Conservation (phyloP, 2,888 invertebrate species). For the Lepas anatifera region DNA sequence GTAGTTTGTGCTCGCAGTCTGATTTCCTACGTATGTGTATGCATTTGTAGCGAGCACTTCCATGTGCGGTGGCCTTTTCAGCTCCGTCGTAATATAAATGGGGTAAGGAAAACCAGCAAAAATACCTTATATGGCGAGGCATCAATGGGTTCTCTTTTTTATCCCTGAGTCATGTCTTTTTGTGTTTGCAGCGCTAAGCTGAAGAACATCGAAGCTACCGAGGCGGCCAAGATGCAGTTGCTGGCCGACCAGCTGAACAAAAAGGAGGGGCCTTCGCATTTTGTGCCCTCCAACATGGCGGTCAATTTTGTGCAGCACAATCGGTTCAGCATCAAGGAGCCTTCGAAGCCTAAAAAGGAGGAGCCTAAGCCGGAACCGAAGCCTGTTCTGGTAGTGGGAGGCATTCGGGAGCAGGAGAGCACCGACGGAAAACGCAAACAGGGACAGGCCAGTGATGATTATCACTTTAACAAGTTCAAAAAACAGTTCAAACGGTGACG, state of each 20-base stretch:
- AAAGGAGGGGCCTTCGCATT: constrained; percentile 84
- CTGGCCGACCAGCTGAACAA: constrained; percentile 79
- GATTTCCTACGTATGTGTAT: too few species aligned
- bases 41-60: too few species aligned
- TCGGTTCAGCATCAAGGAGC: constrained; percentile 41
- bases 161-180: too few species aligned
- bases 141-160: too few species aligned
- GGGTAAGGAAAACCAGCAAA: too few species aligned
- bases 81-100: too few species aligned
- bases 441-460: constrained; percentile 92
- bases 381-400: constrained; percentile 29
- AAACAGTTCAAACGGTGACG: constrained; percentile 60
- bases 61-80: too few species aligned
- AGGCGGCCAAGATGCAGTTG: constrained; percentile 89
- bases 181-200: constrained; percentile 64
- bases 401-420: constrained; percentile 24
- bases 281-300: constrained; percentile 96
- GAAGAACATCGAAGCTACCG: constrained; percentile 96
- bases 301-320: constrained; percentile 97
- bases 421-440: constrained; percentile 44
- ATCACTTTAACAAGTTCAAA: constrained; percentile 91
- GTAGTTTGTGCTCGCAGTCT: too few species aligned
- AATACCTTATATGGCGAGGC: too few species aligned
- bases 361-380: constrained; percentile 29
- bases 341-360: not conserved